Base-by-base conservation (phyloP, 2,888 invertebrate genomes). In the Cheilosia urbana region DNA sequence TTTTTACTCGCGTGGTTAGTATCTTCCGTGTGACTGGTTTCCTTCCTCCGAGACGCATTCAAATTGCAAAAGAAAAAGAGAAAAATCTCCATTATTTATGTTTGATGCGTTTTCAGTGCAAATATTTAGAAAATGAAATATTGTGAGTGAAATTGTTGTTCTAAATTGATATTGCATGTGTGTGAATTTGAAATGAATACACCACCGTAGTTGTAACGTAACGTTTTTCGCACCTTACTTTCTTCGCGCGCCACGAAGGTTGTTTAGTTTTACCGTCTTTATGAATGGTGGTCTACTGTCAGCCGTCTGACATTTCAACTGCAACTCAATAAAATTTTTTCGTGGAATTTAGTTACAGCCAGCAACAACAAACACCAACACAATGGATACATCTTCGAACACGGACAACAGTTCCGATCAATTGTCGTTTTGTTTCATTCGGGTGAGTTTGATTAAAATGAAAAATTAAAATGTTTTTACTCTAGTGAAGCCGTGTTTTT, bases 331-430 rank as follows among this genome's bases (percentile, higher is more conserved):
- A 34, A 27, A 24, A 7, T 60, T 60, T 47, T 19, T 15, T 19
- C 19, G 34, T 45, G 30, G 34, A 60, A 63, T 53, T 40, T 58
- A 11, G n/a, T 42, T 17, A 69, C 34, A 82, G 19, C 58, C 19
- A 45, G 40, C 37, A 37, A 13, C 13, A 13, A 34, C 40, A 45
- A 62, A 57, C 27, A 45, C 24, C 3, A 60, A 2, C 24, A 55
- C 66, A 76, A 85, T 85, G 85, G 81, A 85, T 81, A 88, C 84
- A 7, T 81, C 87, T 72, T 88, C 88, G 80, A 87, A 76, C 66
- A 68, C 87, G 65, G 87, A 87, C 66, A 87, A 79, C 73, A 87
- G 83, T 63, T 62, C 82, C 49, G 87, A 88, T 71, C 87, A 85
- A 53, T 42, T 87, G 79, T 87, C 88, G 37, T 88, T 88, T 51